Evolutionary conservation across 2,113 vertebrate genomes (phyloP).

Genomic region (Gasterosteus nipponicus): DNA sequence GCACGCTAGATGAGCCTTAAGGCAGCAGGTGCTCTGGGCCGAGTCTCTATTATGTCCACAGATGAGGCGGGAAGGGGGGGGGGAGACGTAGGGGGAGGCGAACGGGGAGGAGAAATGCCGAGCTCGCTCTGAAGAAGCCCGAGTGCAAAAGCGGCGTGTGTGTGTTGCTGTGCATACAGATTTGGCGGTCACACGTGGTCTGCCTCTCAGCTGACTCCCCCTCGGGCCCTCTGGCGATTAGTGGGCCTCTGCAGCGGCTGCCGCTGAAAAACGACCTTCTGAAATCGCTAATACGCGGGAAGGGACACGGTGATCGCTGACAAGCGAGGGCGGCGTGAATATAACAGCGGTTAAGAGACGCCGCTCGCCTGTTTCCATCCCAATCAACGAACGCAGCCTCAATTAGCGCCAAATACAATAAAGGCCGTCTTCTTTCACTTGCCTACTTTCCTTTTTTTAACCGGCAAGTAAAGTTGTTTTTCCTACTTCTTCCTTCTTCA

Average conservation of each 20-base stretch:
- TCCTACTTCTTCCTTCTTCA: conserved; percentile 17
- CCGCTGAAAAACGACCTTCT: conserved; percentile 49
- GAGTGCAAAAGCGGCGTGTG: conserved; percentile 11
- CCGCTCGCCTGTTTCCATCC: conserved; percentile 2
- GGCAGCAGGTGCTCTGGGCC: conserved; percentile 63
- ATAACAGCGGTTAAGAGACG: conserved; percentile 29
- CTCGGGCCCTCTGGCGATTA: conserved; percentile 36
- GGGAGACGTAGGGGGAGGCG: not conserved
- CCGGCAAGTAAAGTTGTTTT: conserved; percentile 20
- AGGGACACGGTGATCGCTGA: conserved; percentile 7
- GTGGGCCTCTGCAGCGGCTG: conserved; percentile 24
- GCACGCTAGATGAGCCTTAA: conserved; percentile 26
- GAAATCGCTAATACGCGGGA: conserved; percentile 30
- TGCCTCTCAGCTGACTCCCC: conserved; percentile 24
- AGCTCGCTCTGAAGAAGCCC: conserved; percentile 23
- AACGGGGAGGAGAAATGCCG: conserved; percentile 54
- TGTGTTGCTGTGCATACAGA: conserved; percentile 52
- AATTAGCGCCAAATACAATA: conserved; percentile 26
- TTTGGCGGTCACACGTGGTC: conserved; percentile 38
- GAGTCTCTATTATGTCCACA: conserved; percentile 68
- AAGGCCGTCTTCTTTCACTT: not conserved
- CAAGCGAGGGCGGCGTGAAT: conserved; percentile 16
- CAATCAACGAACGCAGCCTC: not conserved
- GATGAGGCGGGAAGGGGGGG: conserved; percentile 39
- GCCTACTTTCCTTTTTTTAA: not conserved